phyloP scores from a whole-genome alignment of 37 sponge, comb jelly and placozoan species.

The Ianthella basta region DNA sequence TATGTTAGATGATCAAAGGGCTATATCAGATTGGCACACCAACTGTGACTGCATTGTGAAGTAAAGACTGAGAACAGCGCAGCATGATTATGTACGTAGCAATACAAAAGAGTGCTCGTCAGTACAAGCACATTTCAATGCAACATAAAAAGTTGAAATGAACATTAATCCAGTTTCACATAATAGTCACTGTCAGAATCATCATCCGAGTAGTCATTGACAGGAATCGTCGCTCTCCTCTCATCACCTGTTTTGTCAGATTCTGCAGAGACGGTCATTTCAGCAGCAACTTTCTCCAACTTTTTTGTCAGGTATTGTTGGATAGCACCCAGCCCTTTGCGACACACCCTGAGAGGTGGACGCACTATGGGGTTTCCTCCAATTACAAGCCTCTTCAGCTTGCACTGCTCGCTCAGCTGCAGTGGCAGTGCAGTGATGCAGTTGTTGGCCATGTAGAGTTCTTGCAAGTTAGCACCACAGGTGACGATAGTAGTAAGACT shows the following conservation, averaged over 20 bases:
- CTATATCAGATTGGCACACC: too few species aligned
- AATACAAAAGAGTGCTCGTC: too few species aligned
- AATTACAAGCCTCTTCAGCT: conserved; percentile 1
- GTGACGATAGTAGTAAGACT: neutral
- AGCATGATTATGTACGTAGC: too few species aligned
- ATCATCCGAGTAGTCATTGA: neutral
- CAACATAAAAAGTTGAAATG: too few species aligned
- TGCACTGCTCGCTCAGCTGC: neutral
- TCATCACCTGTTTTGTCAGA: too few species aligned
- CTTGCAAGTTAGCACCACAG: neutral
- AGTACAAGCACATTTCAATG: too few species aligned
- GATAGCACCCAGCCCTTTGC: neutral
- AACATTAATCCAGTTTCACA: neutral
- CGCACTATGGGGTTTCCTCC: neutral
- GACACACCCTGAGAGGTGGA: neutral
- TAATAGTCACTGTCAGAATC: neutral
- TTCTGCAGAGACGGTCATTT: too few species aligned
- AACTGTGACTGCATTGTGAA: too few species aligned
- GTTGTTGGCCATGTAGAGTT: conserved; percentile 11
- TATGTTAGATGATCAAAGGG: too few species aligned
- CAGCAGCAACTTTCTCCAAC: neutral
- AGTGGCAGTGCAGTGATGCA: neutral
- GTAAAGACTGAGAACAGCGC: too few species aligned
- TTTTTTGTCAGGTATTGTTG: neutral
- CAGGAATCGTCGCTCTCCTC: too few species aligned